Evolutionary conservation across 2,797 vertebrate genomes (phyloP), one percentile per base, ranked within the genome.

Genomic region (Sebastes aleutianus): DNA sequence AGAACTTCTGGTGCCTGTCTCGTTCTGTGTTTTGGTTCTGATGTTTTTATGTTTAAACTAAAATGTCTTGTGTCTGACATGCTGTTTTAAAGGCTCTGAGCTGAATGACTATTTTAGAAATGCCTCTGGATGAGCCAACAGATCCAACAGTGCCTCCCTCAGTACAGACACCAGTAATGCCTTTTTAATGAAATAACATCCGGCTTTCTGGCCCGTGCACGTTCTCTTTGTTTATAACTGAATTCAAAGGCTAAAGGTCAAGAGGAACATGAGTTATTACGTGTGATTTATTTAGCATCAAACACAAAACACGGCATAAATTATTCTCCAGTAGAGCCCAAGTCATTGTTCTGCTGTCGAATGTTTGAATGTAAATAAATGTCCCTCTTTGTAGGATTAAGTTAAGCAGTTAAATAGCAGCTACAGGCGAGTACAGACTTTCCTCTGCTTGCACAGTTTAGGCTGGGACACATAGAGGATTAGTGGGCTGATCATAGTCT

Each of bases 71-170:
- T 22, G 16, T 24, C 62, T n/a, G 39, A 73, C 43, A 77, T 16
- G 75, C 57, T 36, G 54, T 76, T 88, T 83, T 5, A 73, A 73
- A 70, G 74, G 58, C 32, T 58, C 47, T 62, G 14, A 62, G 16
- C 57, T 71, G 12, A 71, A 54, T 82, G 31, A 57, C 59, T 26
- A 27, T 78, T 74, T 79, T 54, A 32, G 18, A 72, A 80, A 68
- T 39, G 29, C n/a, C 12, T 65, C 6, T 18, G 43, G 43, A 63
- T 43, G 61, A 83, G 43, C 69, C 76, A 85, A 66, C 82, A 93
- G 80, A 91, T 90, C 85, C 91, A 93, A 94, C 91, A 93, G 88
- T 94, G 93, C 91, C 94, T 91, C 92, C 94, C 85, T 89, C 90
- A 94, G 93, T 90, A 87, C 77, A 83, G 75, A 84, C 27, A 78